Evolutionary conservation across 2,888 invertebrate species (phyloP).

Genomic region (Plagodis dolabraria): DNA sequence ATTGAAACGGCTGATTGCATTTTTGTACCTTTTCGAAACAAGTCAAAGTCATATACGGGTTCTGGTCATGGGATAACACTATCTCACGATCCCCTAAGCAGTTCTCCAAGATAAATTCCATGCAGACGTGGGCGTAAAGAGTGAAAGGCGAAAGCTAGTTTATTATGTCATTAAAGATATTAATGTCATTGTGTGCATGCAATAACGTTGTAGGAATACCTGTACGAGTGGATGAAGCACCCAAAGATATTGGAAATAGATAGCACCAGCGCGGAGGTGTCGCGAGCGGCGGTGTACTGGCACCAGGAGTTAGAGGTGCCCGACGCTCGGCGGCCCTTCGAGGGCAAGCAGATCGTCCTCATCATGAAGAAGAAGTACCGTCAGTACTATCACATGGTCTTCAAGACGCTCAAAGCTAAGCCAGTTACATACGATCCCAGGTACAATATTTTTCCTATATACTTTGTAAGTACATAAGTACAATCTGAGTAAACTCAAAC

Average conservation of each 20-base stretch:
- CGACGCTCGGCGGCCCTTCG: slow-evolving; percentile 69
- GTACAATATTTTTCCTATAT: slow-evolving; percentile 41
- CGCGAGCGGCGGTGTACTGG: slow-evolving; percentile 78
- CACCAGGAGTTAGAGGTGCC: slow-evolving; percentile 64
- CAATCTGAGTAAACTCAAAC: too few species aligned
- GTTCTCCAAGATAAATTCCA: too few species aligned
- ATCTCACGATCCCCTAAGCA: too few species aligned
- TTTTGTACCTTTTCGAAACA: too few species aligned
- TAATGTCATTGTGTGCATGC: too few species aligned
- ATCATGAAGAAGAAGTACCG: slow-evolving; percentile 80
- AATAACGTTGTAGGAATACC: slow-evolving; percentile 68
- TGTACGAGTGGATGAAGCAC: slow-evolving; percentile 79
- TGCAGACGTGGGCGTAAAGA: too few species aligned
- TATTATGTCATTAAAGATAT: too few species aligned
- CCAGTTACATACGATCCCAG: slow-evolving; percentile 78
- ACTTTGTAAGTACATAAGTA: too few species aligned
- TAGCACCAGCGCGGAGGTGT: slow-evolving; percentile 73
- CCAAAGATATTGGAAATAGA: slow-evolving; percentile 77
- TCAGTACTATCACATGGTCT: slow-evolving; percentile 80
- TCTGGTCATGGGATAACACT: too few species aligned
- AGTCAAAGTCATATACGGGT: too few species aligned
- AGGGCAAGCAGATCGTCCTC: slow-evolving; percentile 77
- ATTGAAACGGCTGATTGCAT: too few species aligned
- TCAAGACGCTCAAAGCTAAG: slow-evolving; percentile 76
- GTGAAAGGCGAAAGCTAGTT: too few species aligned